Evolutionary conservation across 2,797 vertebrate genomes (phyloP).

Genomic region (Tenualosa ilisha): DNA sequence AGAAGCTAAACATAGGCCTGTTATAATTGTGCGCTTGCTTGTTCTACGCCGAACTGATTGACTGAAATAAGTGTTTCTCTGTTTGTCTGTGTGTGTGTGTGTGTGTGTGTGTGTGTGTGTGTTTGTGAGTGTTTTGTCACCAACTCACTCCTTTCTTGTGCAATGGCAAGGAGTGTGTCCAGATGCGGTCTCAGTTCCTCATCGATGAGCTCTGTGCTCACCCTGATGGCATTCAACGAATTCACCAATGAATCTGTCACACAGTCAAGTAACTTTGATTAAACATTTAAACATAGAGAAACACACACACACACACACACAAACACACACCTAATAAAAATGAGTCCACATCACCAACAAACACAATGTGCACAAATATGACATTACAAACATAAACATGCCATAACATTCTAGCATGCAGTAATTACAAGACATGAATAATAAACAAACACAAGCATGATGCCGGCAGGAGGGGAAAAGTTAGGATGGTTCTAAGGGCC

Average conservation of each 20-base stretch:
- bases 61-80: not conserved
- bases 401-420: too few relatives aligned
- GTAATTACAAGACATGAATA: too few relatives aligned
- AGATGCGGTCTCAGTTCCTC: conserved; percentile 74
- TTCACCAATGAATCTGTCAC: conserved; percentile 68
- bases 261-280: conserved; percentile 20
- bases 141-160: conserved; percentile 70
- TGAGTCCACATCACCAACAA: not conserved
- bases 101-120: not conserved
- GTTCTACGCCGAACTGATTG: too few relatives aligned
- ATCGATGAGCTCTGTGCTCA: conserved; percentile 72
- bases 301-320: not conserved
- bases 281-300: not conserved
- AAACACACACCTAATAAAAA: not conserved
- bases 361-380: not conserved
- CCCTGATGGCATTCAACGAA: conserved; percentile 71
- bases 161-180: conserved; percentile 67
- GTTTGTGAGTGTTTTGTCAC: not conserved
- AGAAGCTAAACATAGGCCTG: too few relatives aligned
- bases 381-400: too few relatives aligned
- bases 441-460: too few relatives aligned
- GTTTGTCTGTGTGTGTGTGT: conserved; percentile 2
- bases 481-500: too few relatives aligned
- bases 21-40: too few relatives aligned
- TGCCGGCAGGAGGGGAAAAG: too few relatives aligned